Evolutionary conservation across 2,113 vertebrate species (phyloP).

Genomic region (Elephantulus edwardii): DNA sequence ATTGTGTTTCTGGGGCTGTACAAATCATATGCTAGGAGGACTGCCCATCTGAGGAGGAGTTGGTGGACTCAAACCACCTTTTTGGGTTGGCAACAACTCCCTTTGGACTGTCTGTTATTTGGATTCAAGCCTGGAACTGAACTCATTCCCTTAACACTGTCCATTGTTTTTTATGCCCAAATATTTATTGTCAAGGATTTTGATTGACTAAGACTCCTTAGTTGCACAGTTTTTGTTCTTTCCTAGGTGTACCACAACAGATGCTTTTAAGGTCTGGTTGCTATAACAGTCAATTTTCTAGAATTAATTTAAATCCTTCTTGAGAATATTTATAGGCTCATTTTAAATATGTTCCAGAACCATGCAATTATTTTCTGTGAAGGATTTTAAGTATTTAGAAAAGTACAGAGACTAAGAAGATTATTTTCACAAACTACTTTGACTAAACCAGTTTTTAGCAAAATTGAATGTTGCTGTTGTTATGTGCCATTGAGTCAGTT

Average conservation of each 20-base stretch:
- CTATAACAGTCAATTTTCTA: background rate
- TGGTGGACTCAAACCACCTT: too few species aligned
- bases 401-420: background rate
- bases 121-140: too few species aligned
- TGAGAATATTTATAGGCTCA: background rate
- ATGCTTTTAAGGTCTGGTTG: background rate
- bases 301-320: background rate
- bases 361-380: background rate
- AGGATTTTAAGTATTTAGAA: background rate
- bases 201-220: background rate
- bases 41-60: too few species aligned
- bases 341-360: background rate
- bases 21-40: too few species aligned
- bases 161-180: background rate
- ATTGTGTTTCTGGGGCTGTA: too few species aligned
- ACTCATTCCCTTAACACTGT: too few species aligned
- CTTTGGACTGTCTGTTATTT: too few species aligned
- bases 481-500: too few species aligned
- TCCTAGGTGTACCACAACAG: background rate
- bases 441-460: background rate
- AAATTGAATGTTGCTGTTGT: too few species aligned
- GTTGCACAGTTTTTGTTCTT: background rate
- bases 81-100: too few species aligned
- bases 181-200: background rate
- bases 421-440: background rate